phyloP scores from a whole-genome alignment of 1,140 invertebrate genomes.

The Trichonephila inaurata region DNA sequence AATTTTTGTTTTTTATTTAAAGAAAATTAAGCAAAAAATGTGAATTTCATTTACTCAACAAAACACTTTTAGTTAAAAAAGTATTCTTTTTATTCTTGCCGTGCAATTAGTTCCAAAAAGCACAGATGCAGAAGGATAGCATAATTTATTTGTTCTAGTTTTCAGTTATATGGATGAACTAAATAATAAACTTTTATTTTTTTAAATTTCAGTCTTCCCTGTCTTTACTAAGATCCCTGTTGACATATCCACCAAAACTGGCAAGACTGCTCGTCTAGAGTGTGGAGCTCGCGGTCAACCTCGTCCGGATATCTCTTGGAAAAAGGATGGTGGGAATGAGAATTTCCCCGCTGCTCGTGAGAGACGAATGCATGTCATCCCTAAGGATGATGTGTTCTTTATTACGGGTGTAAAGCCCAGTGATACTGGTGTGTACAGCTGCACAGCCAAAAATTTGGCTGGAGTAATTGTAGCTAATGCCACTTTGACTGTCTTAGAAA shows the following conservation, averaged over 20 bases:
- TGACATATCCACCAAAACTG: slow-evolving; percentile 91
- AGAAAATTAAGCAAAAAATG: no score
- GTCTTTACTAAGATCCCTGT: slow-evolving; percentile 90
- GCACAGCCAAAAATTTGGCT: slow-evolving; percentile 94
- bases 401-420: slow-evolving; percentile 92
- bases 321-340: slow-evolving; percentile 95
- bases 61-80: no score
- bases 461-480: slow-evolving; percentile 93
- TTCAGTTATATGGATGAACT: no score
- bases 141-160: no score
- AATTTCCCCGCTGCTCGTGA: slow-evolving; percentile 97
- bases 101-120: no score
- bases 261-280: slow-evolving; percentile 92
- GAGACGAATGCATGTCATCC: slow-evolving; percentile 94
- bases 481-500: slow-evolving; percentile 92
- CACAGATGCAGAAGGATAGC: no score
- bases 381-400: slow-evolving; percentile 94
- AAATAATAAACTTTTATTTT: not conserved
- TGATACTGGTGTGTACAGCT: slow-evolving; percentile 96
- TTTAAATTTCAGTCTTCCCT: slow-evolving; percentile 82
- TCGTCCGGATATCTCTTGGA: slow-evolving; percentile 92
- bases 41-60: no score
- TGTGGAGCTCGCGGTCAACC: slow-evolving; percentile 95
- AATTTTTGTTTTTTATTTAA: no score
- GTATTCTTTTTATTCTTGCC: no score